Percentiles rank a stretch among this genome's conserved stretches.
phyloP scores from a whole-genome alignment of 2,797 vertebrate species.

The Betta splendens region DNA sequence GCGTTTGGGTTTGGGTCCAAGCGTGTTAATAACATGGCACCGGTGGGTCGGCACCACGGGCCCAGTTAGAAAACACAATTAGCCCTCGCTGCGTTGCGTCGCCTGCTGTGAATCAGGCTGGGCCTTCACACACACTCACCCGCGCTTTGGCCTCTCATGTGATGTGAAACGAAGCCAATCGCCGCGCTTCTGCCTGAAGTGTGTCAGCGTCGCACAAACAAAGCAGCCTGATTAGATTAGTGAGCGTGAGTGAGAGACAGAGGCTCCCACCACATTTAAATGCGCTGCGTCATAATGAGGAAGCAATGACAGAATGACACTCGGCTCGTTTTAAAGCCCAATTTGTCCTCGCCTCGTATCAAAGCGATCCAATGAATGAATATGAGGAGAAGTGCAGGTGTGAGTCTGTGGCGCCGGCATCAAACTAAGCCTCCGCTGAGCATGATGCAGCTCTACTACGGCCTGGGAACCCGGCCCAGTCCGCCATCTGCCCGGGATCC shows the following conservation, averaged over 20 bases:
- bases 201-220: constrained; percentile 20
- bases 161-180: neutral
- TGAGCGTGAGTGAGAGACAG: constrained; percentile 46
- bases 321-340: neutral
- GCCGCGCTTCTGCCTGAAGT: neutral
- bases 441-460: constrained; percentile 11
- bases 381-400: neutral
- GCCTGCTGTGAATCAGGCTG: no score
- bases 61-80: constrained; percentile 36
- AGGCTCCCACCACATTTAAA: neutral
- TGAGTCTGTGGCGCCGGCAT: neutral
- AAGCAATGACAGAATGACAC: neutral
- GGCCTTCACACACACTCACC: no score
- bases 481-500: constrained; percentile 68
- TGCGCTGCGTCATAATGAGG: neutral
- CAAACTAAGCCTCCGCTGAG: constrained; percentile 33
- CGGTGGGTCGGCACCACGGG: constrained; percentile 18
- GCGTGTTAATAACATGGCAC: constrained; percentile 29
- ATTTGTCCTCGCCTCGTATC: neutral
- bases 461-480: constrained; percentile 46
- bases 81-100: constrained; percentile 8
- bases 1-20: constrained; percentile 31
- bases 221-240: constrained; percentile 65
- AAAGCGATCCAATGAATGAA: neutral
- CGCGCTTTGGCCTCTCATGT: neutral